These are phyloP conservation scores for Triplophysa rosa DNA, from an alignment of 2,113 vertebrate species.

Conservation along the genomic window DNA sequence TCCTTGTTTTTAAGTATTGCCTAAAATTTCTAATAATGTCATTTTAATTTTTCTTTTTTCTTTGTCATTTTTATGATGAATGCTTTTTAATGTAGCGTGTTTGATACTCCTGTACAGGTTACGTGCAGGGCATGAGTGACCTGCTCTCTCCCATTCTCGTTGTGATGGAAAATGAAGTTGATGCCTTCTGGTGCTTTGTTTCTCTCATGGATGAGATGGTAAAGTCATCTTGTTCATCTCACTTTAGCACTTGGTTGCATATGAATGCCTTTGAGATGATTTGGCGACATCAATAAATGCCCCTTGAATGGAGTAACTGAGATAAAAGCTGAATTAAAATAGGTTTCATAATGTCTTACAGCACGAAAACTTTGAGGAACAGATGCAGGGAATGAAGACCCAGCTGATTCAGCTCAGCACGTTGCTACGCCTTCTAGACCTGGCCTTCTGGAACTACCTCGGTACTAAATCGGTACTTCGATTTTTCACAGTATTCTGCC, in stretches of 20 bases:
- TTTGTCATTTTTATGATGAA: too few relatives aligned
- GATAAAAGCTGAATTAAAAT: background rate
- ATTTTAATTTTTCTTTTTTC: too few relatives aligned
- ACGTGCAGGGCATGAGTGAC: conserved; percentile 98
- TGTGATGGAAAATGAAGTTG: conserved; percentile 96
- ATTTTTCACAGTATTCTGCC: too few relatives aligned
- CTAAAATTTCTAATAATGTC: background rate
- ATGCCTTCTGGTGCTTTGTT: conserved; percentile 97
- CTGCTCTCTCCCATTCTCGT: conserved; percentile 93
- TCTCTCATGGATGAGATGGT: conserved; percentile 97
- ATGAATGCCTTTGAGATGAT: background rate
- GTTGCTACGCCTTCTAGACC: conserved; percentile 90
- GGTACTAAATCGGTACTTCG: too few relatives aligned
- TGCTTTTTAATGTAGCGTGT: conserved; percentile 4
- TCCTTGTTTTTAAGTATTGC: background rate
- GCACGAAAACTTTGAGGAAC: conserved; percentile 99
- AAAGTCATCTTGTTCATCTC: conserved; percentile 56
- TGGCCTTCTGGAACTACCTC: conserved; percentile 94
- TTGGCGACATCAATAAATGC: background rate
- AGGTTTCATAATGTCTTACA: conserved; percentile 58
- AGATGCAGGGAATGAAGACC: conserved; percentile 99
- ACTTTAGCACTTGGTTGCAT: background rate
- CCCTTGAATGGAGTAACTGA: background rate
- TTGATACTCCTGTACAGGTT: conserved; percentile 74
- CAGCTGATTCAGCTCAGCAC: conserved; percentile 93